phyloP scores from a whole-genome alignment of 1,140 invertebrate species.

The Microplitis demolitor region DNA sequence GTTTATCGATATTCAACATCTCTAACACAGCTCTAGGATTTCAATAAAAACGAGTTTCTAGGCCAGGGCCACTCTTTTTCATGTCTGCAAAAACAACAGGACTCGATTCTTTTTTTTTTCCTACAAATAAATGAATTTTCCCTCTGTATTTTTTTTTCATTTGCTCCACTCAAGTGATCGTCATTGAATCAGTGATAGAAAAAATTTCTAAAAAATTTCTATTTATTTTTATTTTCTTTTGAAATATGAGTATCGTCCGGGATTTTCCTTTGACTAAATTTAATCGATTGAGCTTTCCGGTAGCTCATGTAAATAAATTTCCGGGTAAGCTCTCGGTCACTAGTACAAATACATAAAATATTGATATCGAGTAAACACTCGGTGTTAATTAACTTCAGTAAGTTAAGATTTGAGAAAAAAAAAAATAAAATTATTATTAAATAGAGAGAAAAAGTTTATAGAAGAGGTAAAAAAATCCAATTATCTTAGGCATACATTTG shows the following conservation, averaged over 20 bases:
- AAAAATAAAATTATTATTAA: too few relatives aligned
- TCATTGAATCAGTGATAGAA: not conserved
- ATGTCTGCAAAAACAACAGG: not conserved
- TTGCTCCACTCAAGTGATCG: not conserved
- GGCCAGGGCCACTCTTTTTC: slow-evolving; percentile 27
- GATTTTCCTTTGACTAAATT: not conserved
- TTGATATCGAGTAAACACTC: not conserved
- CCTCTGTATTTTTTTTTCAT: not conserved
- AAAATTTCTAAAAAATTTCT: not conserved
- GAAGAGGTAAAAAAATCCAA: too few relatives aligned
- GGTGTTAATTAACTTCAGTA: not conserved
- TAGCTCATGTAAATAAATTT: not conserved
- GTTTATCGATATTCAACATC: not conserved
- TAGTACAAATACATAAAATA: not conserved
- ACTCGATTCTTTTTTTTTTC: not conserved
- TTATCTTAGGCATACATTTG: too few relatives aligned
- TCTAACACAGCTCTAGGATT: slow-evolving; percentile 18
- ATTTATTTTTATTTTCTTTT: not conserved
- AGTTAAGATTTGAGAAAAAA: not conserved
- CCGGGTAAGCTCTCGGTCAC: not conserved
- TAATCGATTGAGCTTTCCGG: not conserved
- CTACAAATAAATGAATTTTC: not conserved
- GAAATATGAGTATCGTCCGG: not conserved
- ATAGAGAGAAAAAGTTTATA: too few relatives aligned
- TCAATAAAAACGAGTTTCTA: slow-evolving; percentile 32